Conservation (phyloP, 2,888 invertebrate species). For the Eupithecia centaureata region DNA sequence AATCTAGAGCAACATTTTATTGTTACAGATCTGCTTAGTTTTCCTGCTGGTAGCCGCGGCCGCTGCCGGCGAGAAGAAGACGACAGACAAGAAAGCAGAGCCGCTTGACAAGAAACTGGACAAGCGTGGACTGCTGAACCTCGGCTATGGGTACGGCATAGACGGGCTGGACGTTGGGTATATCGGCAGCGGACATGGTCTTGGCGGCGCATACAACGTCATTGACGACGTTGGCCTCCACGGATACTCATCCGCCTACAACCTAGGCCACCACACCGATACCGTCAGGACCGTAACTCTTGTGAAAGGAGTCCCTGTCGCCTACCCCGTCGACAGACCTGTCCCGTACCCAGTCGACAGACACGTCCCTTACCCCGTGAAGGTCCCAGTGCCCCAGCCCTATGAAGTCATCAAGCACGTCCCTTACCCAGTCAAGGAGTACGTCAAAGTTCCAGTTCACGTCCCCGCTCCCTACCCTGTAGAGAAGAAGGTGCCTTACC, state of each 20-base stretch:
- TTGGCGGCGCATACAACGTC: constrained; percentile 81
- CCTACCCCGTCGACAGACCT: constrained; percentile 86
- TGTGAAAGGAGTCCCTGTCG: constrained; percentile 86
- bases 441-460: constrained; percentile 91
- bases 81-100: constrained; percentile 82
- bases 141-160: constrained; percentile 92
- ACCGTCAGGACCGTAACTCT: constrained; percentile 87
- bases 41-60: constrained; percentile 91
- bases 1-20: constrained; percentile 11
- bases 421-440: constrained; percentile 90
- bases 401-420: constrained; percentile 88
- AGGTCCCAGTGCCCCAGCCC: constrained; percentile 88
- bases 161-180: constrained; percentile 90
- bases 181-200: constrained; percentile 85
- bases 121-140: constrained; percentile 90
- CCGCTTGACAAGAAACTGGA: constrained; percentile 90
- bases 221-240: constrained; percentile 59
- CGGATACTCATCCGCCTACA: constrained; percentile 55
- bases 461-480: constrained; percentile 91
- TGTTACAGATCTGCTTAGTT: constrained; percentile 87
- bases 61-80: constrained; percentile 87
- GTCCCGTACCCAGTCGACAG: constrained; percentile 87
- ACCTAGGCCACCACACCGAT: constrained; percentile 76
- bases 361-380: constrained; percentile 87
- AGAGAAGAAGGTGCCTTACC: constrained; percentile 89